Evolutionary conservation across 2,113 vertebrate genomes (phyloP).

Genomic region (Mobula birostris): DNA sequence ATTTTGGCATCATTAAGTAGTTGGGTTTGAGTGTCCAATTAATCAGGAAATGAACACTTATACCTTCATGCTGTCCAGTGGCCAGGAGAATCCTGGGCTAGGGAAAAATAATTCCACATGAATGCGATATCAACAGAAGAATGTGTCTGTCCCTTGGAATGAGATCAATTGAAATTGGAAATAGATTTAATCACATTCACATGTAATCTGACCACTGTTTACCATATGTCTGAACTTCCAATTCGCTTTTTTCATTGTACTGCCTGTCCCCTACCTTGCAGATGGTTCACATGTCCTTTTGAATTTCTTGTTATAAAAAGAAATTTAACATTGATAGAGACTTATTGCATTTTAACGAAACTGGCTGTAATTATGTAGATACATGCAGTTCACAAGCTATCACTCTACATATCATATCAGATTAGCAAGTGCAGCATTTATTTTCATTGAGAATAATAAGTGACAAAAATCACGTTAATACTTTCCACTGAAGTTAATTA

Average conservation of each 20-base stretch:
- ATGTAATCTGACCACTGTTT: constrained; percentile 49
- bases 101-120: background rate
- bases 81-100: background rate
- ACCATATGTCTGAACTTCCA: constrained; percentile 40
- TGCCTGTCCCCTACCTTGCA: constrained; percentile 43
- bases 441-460: constrained; percentile 25
- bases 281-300: constrained; percentile 51
- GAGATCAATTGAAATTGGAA: constrained; percentile 51
- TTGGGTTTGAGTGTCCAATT: background rate
- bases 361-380: constrained; percentile 43
- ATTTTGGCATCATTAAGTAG: background rate
- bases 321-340: constrained; percentile 52
- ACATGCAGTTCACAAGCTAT: constrained; percentile 42
- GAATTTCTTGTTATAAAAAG: constrained; percentile 42
- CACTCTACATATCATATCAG: constrained; percentile 38
- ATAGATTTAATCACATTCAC: constrained; percentile 43
- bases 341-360: constrained; percentile 49
- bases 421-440: constrained; percentile 37
- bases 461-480: constrained; percentile 9
- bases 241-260: constrained; percentile 48
- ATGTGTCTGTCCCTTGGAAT: background rate
- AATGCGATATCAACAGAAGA: background rate
- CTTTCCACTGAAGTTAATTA: constrained; percentile 27
- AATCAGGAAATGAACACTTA: background rate
- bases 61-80: too few relatives aligned